Evolutionary conservation across 2,113 vertebrate genomes (phyloP), one percentile per base, ranked within the genome.

Genomic region (Melanocharis versteri): DNA sequence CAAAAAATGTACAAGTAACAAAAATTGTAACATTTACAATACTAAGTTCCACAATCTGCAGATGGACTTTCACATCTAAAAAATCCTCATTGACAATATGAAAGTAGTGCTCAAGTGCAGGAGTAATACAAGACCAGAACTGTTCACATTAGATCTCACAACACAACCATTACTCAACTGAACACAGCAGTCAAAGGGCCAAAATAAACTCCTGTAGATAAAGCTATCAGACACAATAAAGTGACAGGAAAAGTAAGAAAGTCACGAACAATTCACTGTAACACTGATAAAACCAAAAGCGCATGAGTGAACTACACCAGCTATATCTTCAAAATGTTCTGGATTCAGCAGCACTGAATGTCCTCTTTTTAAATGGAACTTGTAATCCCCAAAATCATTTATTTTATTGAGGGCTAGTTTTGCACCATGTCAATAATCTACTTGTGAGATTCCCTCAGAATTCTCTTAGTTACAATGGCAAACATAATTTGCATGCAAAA

Each of bases 101-200:
- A 58, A 91, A 72, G 78, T 35, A 77, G 27, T 37, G 44, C 17
- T 58, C 20, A 56, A 69, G n/a, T 23, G 22, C 53, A 83, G 30
- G 13, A 75, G 10, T 44, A 57, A 47, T 61, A 23, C 11, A 83
- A 58, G 7, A 87, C 5, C 6, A 68, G 30, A 85, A 71, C 0
- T 27, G 15, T 17, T 87, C 51, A 48, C 7, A 2, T 47, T 30
- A 87, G 27, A 48, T 60, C 11, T 42, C 28, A 79, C 11, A n/a
- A 87, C 10, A 23, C 1, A 16, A 28, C 47, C 35, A 56, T 27
- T 37, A 83, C 30, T 47, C 37, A 83, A 39, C 2, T 0, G 0
- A 81, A 54, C 26, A 51, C 18, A 78, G 30, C 13, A 66, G 12
- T 16, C 33, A 51, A 19, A 47, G 44, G 33, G 27, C 18, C 60